These are phyloP conservation scores for Nymphalis urticae DNA, from an alignment of 2,888 invertebrate species.

Conservation along the genomic window DNA sequence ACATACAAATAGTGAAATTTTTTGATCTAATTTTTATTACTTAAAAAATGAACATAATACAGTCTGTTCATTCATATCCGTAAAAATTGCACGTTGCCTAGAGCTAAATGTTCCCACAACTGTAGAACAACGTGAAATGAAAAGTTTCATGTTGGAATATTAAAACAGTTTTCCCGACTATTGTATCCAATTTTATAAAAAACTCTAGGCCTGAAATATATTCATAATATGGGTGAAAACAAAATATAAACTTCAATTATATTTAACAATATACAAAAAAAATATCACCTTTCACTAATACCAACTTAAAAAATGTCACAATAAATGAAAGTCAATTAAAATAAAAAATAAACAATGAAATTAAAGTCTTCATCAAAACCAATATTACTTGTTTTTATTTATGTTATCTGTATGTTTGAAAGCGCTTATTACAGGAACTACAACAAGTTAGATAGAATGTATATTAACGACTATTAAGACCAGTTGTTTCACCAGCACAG, in stretches of 20 bases:
- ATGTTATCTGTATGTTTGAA: no score
- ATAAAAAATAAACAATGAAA: no score
- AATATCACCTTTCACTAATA: no score
- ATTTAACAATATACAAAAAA: neutral
- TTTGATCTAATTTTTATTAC: neutral
- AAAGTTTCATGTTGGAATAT: slow-evolving; percentile 36
- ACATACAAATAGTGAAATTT: neutral
- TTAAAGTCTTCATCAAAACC: no score
- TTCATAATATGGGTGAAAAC: neutral
- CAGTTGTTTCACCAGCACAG: no score
- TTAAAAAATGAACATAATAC: neutral
- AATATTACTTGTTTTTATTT: no score
- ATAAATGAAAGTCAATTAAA: no score
- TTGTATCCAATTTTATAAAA: slow-evolving; percentile 31
- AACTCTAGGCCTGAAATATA: slow-evolving; percentile 14
- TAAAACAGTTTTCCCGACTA: slow-evolving; percentile 33
- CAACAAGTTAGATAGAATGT: no score
- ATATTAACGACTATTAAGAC: no score
- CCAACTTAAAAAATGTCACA: no score
- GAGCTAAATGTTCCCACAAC: slow-evolving; percentile 26
- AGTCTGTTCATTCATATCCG: slow-evolving; percentile 13
- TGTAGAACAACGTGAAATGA: slow-evolving; percentile 31
- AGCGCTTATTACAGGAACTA: no score
- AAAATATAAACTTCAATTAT: slow-evolving; percentile 3
- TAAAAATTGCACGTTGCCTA: slow-evolving; percentile 20